Conservation (phyloP, 2,797 vertebrate genomes). For the Clarias fuscus region DNA sequence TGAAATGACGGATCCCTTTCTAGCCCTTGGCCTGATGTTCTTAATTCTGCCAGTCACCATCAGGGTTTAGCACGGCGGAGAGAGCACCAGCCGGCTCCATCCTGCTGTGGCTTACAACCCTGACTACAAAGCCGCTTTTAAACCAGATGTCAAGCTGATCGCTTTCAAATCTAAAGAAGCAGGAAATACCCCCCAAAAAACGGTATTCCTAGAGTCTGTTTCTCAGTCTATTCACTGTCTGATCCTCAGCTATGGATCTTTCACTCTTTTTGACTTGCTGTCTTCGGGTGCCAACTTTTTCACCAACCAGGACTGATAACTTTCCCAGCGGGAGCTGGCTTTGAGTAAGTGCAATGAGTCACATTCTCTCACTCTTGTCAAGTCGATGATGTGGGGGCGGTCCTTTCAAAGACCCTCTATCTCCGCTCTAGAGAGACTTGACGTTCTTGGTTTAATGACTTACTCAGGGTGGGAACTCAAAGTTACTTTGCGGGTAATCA, state of each 20-base stretch:
- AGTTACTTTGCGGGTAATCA: background rate
- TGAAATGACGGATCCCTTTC: slow-evolving; percentile 20
- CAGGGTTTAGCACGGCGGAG: background rate
- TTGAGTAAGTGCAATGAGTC: slow-evolving; percentile 17
- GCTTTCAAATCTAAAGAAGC: slow-evolving; percentile 22
- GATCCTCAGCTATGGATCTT: background rate
- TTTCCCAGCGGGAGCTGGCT: slow-evolving; percentile 12
- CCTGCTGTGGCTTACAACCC: slow-evolving; percentile 34
- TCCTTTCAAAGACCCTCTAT: background rate
- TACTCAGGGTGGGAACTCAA: background rate
- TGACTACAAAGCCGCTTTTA: slow-evolving; percentile 38
- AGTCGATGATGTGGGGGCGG: background rate
- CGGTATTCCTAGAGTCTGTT: background rate
- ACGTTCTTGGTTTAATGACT: background rate
- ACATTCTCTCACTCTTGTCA: slow-evolving; percentile 3
- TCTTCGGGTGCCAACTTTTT: background rate
- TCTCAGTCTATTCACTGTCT: slow-evolving; percentile 1
- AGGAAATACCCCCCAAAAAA: slow-evolving; percentile 32
- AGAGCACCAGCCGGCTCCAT: slow-evolving; percentile 17
- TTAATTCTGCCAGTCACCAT: background rate
- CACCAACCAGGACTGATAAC: slow-evolving; percentile 1
- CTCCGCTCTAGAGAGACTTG: background rate
- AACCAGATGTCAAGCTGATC: slow-evolving; percentile 29
- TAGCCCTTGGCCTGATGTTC: background rate
- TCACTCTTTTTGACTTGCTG: background rate